phyloP scores from a whole-genome alignment of 2,888 invertebrate species.

The Alcis repandata region DNA sequence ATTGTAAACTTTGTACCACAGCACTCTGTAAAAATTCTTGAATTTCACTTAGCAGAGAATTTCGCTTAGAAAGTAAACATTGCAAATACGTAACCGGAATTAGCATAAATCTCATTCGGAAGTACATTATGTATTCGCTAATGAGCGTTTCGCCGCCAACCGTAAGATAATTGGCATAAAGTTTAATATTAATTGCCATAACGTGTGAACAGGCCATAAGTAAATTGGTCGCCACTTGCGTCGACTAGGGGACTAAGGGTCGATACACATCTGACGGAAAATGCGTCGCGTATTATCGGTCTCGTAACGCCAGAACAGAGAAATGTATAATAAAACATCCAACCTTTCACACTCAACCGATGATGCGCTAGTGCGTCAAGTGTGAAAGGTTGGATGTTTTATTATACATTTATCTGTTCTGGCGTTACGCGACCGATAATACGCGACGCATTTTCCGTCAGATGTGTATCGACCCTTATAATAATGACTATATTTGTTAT shows the following conservation, averaged over 20 bases:
- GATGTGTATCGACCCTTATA: too few species aligned
- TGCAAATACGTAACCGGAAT: conserved; percentile 23
- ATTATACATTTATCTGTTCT: too few species aligned
- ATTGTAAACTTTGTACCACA: neutral
- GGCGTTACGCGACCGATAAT: too few species aligned
- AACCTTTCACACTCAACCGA: too few species aligned
- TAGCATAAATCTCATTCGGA: conserved; percentile 26
- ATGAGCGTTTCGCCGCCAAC: conserved; percentile 27
- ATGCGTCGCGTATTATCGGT: too few species aligned
- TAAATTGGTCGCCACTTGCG: conserved; percentile 18
- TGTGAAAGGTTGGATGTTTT: too few species aligned
- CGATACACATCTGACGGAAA: too few species aligned
- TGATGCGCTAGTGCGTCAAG: too few species aligned
- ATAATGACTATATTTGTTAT: conserved; percentile 20
- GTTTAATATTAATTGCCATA: conserved; percentile 37
- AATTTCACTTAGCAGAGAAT: neutral
- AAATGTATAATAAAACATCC: too few species aligned
- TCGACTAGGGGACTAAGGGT: neutral
- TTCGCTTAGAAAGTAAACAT: conserved; percentile 19
- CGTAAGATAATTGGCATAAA: conserved; percentile 36
- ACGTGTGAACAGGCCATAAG: conserved; percentile 31
- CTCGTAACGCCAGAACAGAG: too few species aligned
- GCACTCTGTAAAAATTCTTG: neutral
- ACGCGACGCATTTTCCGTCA: too few species aligned
- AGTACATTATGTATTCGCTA: conserved; percentile 31